Percentiles rank a stretch among this genome's conserved stretches.
Evolutionary conservation across 2,113 vertebrate genomes (phyloP).

Genomic region (Saimiri boliviensis): DNA sequence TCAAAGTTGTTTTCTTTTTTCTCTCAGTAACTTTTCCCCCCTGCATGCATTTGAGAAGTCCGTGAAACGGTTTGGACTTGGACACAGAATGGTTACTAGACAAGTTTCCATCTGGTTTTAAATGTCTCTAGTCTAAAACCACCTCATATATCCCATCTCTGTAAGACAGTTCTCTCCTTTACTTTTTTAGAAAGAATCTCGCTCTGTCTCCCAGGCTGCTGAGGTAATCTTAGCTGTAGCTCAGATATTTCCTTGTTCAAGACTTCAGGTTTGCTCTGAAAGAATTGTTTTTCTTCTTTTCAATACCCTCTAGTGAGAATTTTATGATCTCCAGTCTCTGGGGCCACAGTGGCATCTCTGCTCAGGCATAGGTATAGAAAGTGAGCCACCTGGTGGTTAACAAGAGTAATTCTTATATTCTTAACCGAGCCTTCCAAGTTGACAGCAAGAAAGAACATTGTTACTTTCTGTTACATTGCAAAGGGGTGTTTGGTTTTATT

Average conservation of each 20-base stretch:
- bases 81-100: not conserved
- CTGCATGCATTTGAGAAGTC: not conserved
- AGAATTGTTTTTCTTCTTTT: not conserved
- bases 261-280: not conserved
- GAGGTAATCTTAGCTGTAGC: not conserved
- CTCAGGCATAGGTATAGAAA: slow-evolving; percentile 48
- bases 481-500: not conserved
- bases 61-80: not conserved
- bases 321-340: not conserved
- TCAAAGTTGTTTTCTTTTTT: not conserved
- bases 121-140: not conserved
- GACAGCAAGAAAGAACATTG: not conserved
- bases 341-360: not conserved
- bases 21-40: rapidly evolving
- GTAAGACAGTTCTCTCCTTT: not conserved
- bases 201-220: not conserved
- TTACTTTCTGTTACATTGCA: not conserved
- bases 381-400: slow-evolving; percentile 83
- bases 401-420: slow-evolving; percentile 24
- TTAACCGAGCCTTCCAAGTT: not conserved
- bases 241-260: not conserved
- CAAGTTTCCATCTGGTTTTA: slow-evolving; percentile 7
- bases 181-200: too few relatives aligned
- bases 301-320: not conserved
- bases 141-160: not conserved